Base-by-base conservation (phyloP, 2,888 invertebrate species). In the Lycia hirtaria region DNA sequence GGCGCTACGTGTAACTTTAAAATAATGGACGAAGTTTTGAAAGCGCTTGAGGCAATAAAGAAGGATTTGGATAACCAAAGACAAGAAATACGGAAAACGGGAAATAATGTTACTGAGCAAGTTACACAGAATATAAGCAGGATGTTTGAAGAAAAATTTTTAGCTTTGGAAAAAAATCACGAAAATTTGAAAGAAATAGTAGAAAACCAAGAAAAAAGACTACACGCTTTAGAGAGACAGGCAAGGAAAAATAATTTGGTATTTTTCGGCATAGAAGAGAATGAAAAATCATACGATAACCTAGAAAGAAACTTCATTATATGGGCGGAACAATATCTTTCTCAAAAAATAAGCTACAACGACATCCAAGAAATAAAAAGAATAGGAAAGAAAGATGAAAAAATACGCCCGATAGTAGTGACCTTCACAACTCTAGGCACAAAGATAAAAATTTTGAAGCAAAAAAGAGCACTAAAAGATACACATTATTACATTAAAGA, bases 141-240 rank as follows among this genome's bases (percentile, higher is more conserved):
- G 3, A 38, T 40, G 20, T 49, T 49, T 3, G 49, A 49, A 40
- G 49, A 28, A 40, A 49, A 30, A 49, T 30, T 49, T 28, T 12
- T 20, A 9, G 14, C 38, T 4, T 28, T 12, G 20, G 49, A 49
- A 28, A 12, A 40, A 49, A 49, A 49, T 6, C 49, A 30, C 7
- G 30, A 30, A 40, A 40, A 49, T 4, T 4, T 48, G 2, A 30
- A 51, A 12, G 19, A 55, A 26, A 12, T 32, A n/a, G 22, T 60
- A 3, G 60, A 56, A 50, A 56, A 53, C 26, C 56, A 56, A 26
- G 56, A 38, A 45, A 56, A 52, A 49, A 53, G 33, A 60, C 52
- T 44, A 0, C 20, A 56, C 7, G 9, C 30, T 4, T 20, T 60
- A 17, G 24, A 53, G 45, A 30, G 38, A 50, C 44, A 54, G 37